Evolutionary conservation across 2,113 vertebrate species (phyloP).

Genomic region (Chionis minor): DNA sequence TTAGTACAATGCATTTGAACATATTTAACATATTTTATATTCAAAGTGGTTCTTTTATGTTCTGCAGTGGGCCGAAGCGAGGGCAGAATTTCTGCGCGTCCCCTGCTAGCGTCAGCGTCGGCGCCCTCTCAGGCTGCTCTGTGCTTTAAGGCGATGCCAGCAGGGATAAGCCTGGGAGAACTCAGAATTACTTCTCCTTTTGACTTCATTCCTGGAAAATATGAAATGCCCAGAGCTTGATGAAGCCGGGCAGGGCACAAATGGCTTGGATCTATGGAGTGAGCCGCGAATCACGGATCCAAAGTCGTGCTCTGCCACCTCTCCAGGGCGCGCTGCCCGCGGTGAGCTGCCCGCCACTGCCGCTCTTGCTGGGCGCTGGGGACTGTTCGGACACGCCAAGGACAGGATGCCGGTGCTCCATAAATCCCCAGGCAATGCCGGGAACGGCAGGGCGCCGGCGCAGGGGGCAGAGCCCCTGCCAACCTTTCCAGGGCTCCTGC

Average conservation of each 20-base stretch:
- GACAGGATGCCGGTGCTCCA: no score
- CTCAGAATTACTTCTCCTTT: neutral
- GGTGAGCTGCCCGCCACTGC: no score
- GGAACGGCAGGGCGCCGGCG: no score
- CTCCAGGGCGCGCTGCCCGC: no score
- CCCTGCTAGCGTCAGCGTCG: fast-evolving
- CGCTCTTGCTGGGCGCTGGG: no score
- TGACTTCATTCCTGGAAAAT: neutral
- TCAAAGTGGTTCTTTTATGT: neutral
- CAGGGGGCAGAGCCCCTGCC: neutral
- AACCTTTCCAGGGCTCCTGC: neutral
- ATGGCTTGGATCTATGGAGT: neutral
- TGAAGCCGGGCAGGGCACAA: neutral
- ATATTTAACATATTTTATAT: neutral
- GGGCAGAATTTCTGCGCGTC: neutral
- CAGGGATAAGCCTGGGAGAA: neutral
- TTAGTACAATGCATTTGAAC: neutral
- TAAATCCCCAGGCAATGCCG: no score
- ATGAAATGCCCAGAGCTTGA: neutral
- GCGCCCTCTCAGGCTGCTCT: neutral
- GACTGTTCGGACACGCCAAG: no score
- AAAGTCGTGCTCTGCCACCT: no score
- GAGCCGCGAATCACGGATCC: no score
- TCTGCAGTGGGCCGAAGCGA: neutral
- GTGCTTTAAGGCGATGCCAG: fast-evolving